These are phyloP conservation scores for Tympanuchus pallidicinctus DNA, from an alignment of 2,113 vertebrate species.

Conservation along the genomic window DNA sequence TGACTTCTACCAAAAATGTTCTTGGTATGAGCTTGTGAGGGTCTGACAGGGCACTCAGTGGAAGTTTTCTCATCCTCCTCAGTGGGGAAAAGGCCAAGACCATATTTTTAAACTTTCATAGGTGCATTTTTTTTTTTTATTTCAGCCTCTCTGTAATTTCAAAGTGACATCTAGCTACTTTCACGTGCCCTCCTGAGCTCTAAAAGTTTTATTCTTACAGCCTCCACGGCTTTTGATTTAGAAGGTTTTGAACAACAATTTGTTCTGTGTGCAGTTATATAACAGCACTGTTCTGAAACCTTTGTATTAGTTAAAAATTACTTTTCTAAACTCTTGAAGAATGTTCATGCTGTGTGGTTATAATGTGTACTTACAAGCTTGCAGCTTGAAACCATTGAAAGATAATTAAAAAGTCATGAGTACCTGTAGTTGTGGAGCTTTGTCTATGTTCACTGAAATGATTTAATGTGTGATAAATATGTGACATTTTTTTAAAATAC, in stretches of 20 bases:
- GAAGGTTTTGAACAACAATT: neutral
- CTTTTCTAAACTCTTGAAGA: neutral
- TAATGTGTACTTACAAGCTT: neutral
- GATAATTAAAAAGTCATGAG: neutral
- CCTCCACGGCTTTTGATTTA: neutral
- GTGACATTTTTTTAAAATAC: neutral
- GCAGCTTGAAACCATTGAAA: neutral
- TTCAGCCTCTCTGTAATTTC: neutral
- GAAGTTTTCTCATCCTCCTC: neutral
- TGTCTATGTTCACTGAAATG: neutral
- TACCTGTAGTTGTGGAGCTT: neutral
- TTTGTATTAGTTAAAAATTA: neutral
- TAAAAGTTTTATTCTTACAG: neutral
- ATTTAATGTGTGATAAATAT: neutral
- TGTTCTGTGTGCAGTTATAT: neutral
- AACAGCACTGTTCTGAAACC: neutral
- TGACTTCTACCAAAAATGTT: neutral
- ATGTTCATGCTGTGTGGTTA: neutral
- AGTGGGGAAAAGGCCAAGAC: neutral
- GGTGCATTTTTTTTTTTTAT: neutral
- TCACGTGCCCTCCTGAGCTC: neutral
- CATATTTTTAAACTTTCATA: neutral
- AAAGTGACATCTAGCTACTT: neutral
- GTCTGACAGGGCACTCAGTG: neutral
- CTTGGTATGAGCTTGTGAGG: neutral